Percentiles rank a stretch among this genome's conserved stretches.
Conservation (phyloP, 2,797 vertebrate genomes). For the Tinamus major region DNA sequence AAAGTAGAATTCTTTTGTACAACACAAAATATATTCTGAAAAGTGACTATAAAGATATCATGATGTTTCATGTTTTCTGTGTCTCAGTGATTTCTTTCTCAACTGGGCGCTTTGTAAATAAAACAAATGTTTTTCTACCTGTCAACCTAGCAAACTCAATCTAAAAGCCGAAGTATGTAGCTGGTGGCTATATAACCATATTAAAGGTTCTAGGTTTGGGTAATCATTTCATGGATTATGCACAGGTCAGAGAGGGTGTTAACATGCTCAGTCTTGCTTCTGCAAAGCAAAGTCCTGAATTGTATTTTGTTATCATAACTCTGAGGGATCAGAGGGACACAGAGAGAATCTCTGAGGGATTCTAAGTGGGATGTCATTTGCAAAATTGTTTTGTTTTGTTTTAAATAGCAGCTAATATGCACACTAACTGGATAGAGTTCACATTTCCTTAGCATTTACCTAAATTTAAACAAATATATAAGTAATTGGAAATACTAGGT, state of each 20-base stretch:
- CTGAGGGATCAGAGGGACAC: background rate
- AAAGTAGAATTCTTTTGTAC: conserved; percentile 4
- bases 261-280: background rate
- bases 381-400: background rate
- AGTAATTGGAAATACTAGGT: background rate
- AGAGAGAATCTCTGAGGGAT: background rate
- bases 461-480: background rate
- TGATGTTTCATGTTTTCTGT: conserved; percentile 22
- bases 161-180: conserved; percentile 16
- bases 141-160: background rate
- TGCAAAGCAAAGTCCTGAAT: background rate
- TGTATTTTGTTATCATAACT: background rate
- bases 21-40: conserved; percentile 17
- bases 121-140: conserved; percentile 2
- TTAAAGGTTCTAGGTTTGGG: background rate
- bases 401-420: background rate
- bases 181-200: background rate
- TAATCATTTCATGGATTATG: conserved; percentile 37
- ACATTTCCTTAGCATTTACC: background rate
- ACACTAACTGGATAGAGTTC: background rate
- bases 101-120: conserved; percentile 35
- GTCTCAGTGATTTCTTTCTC: conserved; percentile 8
- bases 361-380: background rate
- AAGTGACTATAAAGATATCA: conserved; percentile 14
- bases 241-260: background rate